Conservation (phyloP, 2,113 vertebrate species). For the Dasypus novemcinctus region DNA sequence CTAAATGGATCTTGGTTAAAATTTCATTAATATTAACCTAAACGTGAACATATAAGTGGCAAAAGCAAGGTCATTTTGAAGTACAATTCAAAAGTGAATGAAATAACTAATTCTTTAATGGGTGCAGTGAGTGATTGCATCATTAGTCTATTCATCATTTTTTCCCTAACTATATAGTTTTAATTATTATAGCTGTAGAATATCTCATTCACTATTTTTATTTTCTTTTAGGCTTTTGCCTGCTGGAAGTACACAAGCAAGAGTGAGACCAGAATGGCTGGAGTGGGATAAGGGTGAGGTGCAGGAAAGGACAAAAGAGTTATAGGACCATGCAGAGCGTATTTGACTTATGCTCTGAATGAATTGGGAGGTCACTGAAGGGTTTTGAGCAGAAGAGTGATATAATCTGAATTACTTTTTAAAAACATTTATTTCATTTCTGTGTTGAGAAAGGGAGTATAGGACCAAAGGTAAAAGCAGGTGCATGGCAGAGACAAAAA, state of each 20-base stretch:
- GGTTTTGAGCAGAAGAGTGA: no score
- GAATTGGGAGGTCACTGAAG: neutral
- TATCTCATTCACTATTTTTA: neutral
- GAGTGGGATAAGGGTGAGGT: neutral
- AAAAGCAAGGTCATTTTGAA: constrained; percentile 21
- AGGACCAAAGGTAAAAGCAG: neutral
- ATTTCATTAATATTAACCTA: neutral
- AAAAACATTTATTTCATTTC: neutral
- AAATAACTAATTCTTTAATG: neutral
- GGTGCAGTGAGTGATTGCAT: neutral
- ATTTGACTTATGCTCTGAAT: neutral
- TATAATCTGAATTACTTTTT: neutral
- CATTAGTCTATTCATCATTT: neutral
- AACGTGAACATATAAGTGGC: neutral
- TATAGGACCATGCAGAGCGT: neutral
- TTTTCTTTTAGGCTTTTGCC: neutral
- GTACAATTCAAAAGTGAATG: neutral
- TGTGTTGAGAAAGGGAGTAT: neutral
- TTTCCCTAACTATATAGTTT: neutral
- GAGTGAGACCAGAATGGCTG: neutral
- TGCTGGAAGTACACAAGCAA: neutral
- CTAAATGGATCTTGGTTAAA: constrained; percentile 31
- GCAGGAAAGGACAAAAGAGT: neutral
- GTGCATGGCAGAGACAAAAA: neutral
- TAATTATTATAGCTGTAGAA: neutral